Percentiles rank a stretch among this genome's conserved stretches.
phyloP scores from a whole-genome alignment of 2,888 invertebrate species.

The Diarsia dahlii region DNA sequence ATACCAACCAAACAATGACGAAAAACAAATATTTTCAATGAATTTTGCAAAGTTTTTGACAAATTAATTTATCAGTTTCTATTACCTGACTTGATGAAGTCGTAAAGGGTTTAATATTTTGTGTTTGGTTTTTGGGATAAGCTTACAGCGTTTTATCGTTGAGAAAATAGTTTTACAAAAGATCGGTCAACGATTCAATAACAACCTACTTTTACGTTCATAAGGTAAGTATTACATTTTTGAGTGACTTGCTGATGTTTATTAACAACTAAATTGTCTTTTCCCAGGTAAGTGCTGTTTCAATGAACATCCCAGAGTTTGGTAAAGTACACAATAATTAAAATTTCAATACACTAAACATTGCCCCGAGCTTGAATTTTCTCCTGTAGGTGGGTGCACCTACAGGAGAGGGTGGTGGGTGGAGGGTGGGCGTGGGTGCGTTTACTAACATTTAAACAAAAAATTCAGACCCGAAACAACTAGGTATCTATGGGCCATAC shows the following conservation, averaged over 20 bases:
- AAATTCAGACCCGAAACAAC: no score
- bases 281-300: conserved; percentile 48
- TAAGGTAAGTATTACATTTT: no score
- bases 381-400: no score
- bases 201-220: no score
- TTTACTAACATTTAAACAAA: no score
- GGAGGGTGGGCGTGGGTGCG: no score
- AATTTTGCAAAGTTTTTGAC: conserved; percentile 68
- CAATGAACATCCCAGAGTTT: not conserved
- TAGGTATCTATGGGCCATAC: no score
- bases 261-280: conserved; percentile 8
- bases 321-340: conserved; percentile 21
- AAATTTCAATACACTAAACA: no score
- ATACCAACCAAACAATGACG: conserved; percentile 50
- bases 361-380: no score
- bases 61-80: conserved; percentile 72
- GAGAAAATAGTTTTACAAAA: not conserved
- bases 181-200: no score
- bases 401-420: no score
- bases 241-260: not conserved
- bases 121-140: conserved; percentile 13
- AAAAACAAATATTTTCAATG: conserved; percentile 55
- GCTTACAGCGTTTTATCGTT: conserved; percentile 24
- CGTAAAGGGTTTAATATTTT: conserved; percentile 70
- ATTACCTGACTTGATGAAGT: conserved; percentile 71